Evolutionary conservation across 2,888 invertebrate genomes (phyloP).

Genomic region (Nomada fabriciana): DNA sequence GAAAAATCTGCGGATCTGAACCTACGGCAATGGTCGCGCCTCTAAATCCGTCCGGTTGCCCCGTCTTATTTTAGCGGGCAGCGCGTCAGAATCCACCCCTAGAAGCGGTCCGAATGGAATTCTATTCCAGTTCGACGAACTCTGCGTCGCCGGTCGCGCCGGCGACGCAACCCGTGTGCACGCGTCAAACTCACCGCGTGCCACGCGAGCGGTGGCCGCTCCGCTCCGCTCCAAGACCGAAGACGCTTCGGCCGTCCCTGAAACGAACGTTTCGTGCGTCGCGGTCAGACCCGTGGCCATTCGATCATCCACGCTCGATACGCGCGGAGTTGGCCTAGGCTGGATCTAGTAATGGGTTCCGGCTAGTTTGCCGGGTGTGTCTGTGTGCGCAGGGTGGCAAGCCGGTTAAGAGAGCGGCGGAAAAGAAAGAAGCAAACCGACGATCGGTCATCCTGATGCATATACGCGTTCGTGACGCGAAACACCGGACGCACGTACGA

Average conservation of each 20-base stretch:
- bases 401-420: constrained; percentile 74
- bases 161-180: constrained; percentile 51
- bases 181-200: constrained; percentile 63
- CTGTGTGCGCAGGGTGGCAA: constrained; percentile 65
- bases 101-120: constrained; percentile 61
- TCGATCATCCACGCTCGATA: constrained; percentile 71
- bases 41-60: constrained; percentile 51
- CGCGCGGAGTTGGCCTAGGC: constrained; percentile 62
- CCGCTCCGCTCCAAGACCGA: background rate
- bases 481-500: constrained; percentile 20
- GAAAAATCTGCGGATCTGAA: constrained; percentile 55
- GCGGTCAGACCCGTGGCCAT: constrained; percentile 35
- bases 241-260: constrained; percentile 18
- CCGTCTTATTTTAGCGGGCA: constrained; percentile 56
- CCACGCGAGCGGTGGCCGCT: background rate
- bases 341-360: constrained; percentile 49
- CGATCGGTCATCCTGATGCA: constrained; percentile 77
- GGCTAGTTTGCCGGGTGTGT: constrained; percentile 62
- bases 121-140: constrained; percentile 66
- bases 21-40: constrained; percentile 56
- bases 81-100: constrained; percentile 59
- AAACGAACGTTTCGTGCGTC: constrained; percentile 23
- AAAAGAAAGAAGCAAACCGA: constrained; percentile 70
- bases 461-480: constrained; percentile 60
- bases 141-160: constrained; percentile 42